A percentile compares a stretch with the other conserved stretches of the same genome.
Evolutionary conservation across 2,797 vertebrate genomes (phyloP).

Genomic region (Enteromius paludinosus): DNA sequence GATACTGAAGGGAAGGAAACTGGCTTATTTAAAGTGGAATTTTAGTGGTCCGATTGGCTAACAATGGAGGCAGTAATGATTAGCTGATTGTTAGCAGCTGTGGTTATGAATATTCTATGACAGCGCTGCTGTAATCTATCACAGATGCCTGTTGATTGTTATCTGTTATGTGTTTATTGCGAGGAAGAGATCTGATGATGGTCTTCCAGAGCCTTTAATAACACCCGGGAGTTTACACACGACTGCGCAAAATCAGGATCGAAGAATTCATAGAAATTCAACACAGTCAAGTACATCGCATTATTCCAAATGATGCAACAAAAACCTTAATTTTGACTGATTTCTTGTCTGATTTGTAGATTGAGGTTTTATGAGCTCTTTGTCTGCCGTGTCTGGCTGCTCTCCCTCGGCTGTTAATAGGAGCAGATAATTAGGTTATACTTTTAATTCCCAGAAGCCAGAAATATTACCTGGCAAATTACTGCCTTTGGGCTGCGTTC

Average conservation of each 20-base stretch:
- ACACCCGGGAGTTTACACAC: not conserved
- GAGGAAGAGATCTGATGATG: not conserved
- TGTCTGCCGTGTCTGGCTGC: conserved; percentile 15
- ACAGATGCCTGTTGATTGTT: not conserved
- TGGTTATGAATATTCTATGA: not conserved
- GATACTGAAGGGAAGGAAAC: too few relatives aligned
- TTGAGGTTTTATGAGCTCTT: not conserved
- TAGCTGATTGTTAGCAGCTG: too few relatives aligned
- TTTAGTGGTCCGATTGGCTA: too few relatives aligned
- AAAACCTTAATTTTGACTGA: not conserved
- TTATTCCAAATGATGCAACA: not conserved
- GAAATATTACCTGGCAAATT: conserved; percentile 69
- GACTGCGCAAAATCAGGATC: not conserved
- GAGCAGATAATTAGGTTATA: conserved; percentile 65
- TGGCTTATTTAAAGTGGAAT: too few relatives aligned
- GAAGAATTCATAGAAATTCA: not conserved
- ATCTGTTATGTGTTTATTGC: not conserved
- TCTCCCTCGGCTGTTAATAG: conserved; percentile 58
- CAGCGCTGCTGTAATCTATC: not conserved
- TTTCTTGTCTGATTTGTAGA: not conserved
- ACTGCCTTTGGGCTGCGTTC: conserved; percentile 60
- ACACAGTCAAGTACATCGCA: not conserved
- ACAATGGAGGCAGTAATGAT: too few relatives aligned
- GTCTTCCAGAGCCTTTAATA: not conserved
- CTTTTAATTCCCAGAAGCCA: conserved; percentile 56